phyloP scores from a whole-genome alignment of 2,888 invertebrate genomes.

The Cantharis nigra region DNA sequence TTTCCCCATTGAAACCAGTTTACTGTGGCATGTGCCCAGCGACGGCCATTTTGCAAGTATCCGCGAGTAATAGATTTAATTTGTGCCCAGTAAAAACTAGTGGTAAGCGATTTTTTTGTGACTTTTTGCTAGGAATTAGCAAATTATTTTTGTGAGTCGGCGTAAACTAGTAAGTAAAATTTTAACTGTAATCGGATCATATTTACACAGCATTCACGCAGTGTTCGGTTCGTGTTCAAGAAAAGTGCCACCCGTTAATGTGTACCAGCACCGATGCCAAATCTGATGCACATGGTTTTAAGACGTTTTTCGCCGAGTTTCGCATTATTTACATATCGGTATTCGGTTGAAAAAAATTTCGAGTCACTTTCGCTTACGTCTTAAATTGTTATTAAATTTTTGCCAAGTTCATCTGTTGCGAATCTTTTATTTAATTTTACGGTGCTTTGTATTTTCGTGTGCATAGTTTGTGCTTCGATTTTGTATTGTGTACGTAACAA shows the following conservation, averaged over 20 bases:
- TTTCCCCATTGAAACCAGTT: slow-evolving; percentile 60
- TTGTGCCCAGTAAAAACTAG: slow-evolving; percentile 62
- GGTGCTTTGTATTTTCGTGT: slow-evolving; percentile 34
- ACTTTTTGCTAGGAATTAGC: slow-evolving; percentile 25
- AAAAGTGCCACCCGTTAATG: slow-evolving; percentile 49
- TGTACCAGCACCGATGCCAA: slow-evolving; percentile 51
- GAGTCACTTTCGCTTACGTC: slow-evolving; percentile 29
- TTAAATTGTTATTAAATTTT: slow-evolving; percentile 26
- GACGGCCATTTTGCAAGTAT: slow-evolving; percentile 73
- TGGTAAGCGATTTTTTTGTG: slow-evolving; percentile 58
- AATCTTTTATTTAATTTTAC: slow-evolving; percentile 44
- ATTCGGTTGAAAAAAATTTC: background rate
- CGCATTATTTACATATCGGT: slow-evolving; percentile 11
- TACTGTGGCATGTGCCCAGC: slow-evolving; percentile 68
- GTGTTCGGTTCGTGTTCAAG: slow-evolving; percentile 5
- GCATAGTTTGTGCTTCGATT: slow-evolving; percentile 22
- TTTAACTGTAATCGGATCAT: slow-evolving; percentile 1
- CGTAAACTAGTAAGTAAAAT: slow-evolving; percentile 22
- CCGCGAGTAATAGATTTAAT: slow-evolving; percentile 67
- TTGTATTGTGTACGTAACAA: background rate
- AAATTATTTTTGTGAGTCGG: slow-evolving; percentile 30
- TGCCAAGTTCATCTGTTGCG: slow-evolving; percentile 31
- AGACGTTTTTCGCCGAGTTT: slow-evolving; percentile 12
- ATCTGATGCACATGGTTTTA: slow-evolving; percentile 60
- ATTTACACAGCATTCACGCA: background rate